A percentile compares a stretch with the other conserved stretches of the same genome.
These are phyloP conservation scores for Pluvianellus socialis DNA, from an alignment of 2,113 vertebrate species.

Conservation along the genomic window DNA sequence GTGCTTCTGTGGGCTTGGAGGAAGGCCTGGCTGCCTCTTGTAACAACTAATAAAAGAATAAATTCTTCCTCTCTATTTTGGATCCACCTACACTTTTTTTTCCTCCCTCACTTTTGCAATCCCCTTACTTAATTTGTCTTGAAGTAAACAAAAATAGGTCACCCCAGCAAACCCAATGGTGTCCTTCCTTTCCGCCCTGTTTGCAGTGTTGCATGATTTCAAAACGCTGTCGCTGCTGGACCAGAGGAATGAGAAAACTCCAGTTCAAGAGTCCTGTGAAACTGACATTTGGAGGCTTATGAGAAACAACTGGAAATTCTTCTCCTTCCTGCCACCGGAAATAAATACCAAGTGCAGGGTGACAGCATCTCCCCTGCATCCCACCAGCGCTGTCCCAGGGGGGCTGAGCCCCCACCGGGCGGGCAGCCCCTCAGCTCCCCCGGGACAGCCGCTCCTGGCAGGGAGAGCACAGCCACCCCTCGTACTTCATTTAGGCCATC, in stretches of 20 bases:
- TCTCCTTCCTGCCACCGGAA: not conserved
- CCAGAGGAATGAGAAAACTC: not conserved
- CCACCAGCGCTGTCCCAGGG: accelerated
- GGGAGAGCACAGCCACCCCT: not conserved
- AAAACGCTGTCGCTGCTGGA: not conserved
- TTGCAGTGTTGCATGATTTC: not conserved
- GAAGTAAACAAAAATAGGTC: not conserved
- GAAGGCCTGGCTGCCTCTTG: not conserved
- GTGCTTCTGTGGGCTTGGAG: not conserved
- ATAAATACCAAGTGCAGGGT: not conserved
- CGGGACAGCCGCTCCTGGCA: not conserved
- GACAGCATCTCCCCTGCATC: not conserved
- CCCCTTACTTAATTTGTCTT: not conserved
- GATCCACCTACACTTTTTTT: not conserved
- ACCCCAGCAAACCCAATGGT: not conserved
- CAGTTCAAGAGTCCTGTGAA: not conserved
- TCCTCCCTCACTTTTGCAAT: not conserved
- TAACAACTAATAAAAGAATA: not conserved
- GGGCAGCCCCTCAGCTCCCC: not conserved
- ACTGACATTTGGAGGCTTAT: not conserved
- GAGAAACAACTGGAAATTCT: not conserved
- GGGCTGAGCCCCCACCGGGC: not conserved
- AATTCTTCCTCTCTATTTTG: not conserved
- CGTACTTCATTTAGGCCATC: not conserved
- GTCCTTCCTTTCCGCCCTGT: not conserved